Conservation (phyloP, 2,888 invertebrate genomes). For the Drosophila anomalata region DNA sequence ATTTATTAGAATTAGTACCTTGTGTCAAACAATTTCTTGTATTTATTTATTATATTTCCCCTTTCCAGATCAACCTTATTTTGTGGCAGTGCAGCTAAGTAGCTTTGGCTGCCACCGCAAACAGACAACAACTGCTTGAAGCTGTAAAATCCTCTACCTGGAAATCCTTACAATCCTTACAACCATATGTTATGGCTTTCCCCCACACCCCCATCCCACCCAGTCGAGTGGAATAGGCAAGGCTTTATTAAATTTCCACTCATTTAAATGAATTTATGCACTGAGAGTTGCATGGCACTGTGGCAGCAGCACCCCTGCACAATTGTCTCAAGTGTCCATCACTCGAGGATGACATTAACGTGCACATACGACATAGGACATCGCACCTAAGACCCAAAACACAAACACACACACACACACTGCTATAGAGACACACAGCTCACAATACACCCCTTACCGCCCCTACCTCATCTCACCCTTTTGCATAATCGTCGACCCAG, state of each 20-base stretch:
- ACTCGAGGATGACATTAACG: conserved; percentile 25
- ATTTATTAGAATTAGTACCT: no score
- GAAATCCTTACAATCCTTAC: conserved; percentile 9
- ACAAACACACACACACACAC: neutral
- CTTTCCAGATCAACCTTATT: neutral
- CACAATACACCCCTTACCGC: neutral
- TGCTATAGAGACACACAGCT: neutral
- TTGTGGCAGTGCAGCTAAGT: conserved; percentile 22
- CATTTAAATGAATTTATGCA: conserved; percentile 41
- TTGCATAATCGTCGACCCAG: conserved; percentile 49
- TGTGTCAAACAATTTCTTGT: neutral
- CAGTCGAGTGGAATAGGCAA: neutral
- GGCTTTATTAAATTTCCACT: conserved; percentile 27
- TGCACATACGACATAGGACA: conserved; percentile 28
- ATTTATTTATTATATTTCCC: neutral
- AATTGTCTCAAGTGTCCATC: conserved; percentile 34
- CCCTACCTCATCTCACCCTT: conserved; percentile 1
- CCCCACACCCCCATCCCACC: no score
- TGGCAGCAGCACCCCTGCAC: conserved; percentile 1
- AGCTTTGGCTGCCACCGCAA: conserved; percentile 22
- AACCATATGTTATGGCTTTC: conserved; percentile 1
- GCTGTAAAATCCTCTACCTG: conserved; percentile 22
- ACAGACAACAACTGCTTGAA: conserved; percentile 20
- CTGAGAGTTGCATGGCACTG: conserved; percentile 2
- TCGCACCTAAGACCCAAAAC: conserved; percentile 35